Evolutionary conservation across 2,113 vertebrate genomes (phyloP).

Genomic region (Sinocyclocheilus anshuiensis): DNA sequence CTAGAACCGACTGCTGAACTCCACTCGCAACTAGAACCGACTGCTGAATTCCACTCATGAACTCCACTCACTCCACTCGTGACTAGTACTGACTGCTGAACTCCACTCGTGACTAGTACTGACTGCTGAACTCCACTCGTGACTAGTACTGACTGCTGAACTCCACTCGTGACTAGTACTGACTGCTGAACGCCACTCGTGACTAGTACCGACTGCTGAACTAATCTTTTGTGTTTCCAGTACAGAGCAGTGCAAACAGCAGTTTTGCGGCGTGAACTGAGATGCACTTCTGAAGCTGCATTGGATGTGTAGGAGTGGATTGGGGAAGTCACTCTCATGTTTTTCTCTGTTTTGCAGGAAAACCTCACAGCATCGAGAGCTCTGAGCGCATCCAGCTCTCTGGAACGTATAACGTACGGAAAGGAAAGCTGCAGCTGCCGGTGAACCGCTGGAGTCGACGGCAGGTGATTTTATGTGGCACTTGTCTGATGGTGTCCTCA

Average conservation of each 20-base stretch:
- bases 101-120: background rate
- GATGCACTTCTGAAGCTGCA: background rate
- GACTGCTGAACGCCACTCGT: too few species aligned
- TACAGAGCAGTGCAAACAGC: background rate
- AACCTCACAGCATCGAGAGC: slow-evolving; percentile 86
- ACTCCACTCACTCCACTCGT: too few species aligned
- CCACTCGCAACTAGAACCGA: too few species aligned
- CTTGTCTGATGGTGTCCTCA: slow-evolving; percentile 96
- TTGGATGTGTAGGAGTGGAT: background rate
- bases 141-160: too few species aligned
- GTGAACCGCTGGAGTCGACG: slow-evolving; percentile 96
- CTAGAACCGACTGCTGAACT: background rate
- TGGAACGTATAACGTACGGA: slow-evolving; percentile 93
- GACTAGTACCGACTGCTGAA: too few species aligned
- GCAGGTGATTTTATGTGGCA: slow-evolving; percentile 96
- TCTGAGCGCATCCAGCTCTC: slow-evolving; percentile 95
- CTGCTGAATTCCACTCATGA: too few species aligned
- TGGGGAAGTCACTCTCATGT: background rate
- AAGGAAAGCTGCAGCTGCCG: slow-evolving; percentile 97
- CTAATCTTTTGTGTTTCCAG: background rate
- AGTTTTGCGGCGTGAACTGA: background rate
- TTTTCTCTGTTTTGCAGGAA: slow-evolving; percentile 79
- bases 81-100: background rate
- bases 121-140: too few species aligned
- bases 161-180: too few species aligned